Percentiles rank a stretch among this genome's conserved stretches.
These are phyloP conservation scores for Brachyhypopomus gauderio DNA, from an alignment of 2,113 vertebrate genomes.

Conservation along the genomic window DNA sequence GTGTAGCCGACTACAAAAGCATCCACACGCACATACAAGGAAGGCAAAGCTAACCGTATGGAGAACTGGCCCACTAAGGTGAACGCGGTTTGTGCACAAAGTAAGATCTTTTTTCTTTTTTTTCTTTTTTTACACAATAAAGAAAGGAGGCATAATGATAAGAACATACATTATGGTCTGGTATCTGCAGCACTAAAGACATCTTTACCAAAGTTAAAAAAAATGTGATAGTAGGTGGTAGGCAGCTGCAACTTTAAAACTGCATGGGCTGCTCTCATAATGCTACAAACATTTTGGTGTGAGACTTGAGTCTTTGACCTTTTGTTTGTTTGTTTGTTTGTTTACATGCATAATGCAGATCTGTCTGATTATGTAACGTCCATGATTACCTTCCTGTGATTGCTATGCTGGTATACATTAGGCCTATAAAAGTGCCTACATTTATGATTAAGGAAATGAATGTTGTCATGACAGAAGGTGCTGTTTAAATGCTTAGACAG, in stretches of 20 bases:
- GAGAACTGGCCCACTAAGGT: constrained; percentile 17
- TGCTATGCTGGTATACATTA: not conserved
- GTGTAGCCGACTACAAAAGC: constrained; percentile 31
- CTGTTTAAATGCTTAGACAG: not conserved
- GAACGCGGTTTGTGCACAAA: constrained; percentile 19
- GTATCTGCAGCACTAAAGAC: not conserved
- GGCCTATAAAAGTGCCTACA: constrained; percentile 3
- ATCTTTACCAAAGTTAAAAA: not conserved
- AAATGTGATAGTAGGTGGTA: not conserved
- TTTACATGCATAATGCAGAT: not conserved
- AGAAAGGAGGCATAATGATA: not conserved
- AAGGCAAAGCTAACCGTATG: constrained; percentile 29
- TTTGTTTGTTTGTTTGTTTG: not conserved
- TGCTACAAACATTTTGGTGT: constrained; percentile 1
- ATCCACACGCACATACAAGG: constrained; percentile 14
- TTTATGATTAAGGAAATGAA: not conserved
- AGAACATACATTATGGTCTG: constrained; percentile 25
- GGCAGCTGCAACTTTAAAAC: not conserved
- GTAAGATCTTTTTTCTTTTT: constrained; percentile 21
- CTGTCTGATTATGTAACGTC: not conserved
- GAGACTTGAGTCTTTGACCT: not conserved
- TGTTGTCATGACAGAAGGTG: not conserved
- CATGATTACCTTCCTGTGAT: not conserved
- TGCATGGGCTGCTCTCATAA: not conserved
- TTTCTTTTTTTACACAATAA: not conserved